Evolutionary conservation across 2,888 invertebrate genomes (phyloP), one percentile per base, ranked within the genome.

Genomic region (Laspeyria flexula): DNA sequence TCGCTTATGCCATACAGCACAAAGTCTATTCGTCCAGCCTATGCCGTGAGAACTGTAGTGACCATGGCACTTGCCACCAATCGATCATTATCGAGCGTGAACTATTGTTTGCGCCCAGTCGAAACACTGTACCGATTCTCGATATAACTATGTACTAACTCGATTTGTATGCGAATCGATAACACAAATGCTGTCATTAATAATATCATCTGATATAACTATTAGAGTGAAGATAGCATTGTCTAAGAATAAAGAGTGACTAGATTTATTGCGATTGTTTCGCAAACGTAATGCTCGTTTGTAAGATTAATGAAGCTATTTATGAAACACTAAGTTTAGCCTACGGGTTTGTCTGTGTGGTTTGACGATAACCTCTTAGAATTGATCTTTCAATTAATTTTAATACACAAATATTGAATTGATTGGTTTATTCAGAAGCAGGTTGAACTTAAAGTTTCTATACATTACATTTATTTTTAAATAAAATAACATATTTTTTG

Each of bases 31-130:
- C 39, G 59, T 56, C 55, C 44, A 38, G 44, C 33, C 43, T 60
- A 52, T 60, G 60, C 60, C 81, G 81, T 81, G 81, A 81, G 81
- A 81, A 81, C 69, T 48, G 45, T 51, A 73, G 68, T 71, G 79
- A 75, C 79, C 81, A 48, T 80, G 78, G 78, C 79, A 79, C 79
- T 78, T 73, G 75, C 73, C 74, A 67, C 71, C 60, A 59, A 50
- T 61, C 55, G 55, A 61, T 70, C 67, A 75, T 78, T 76, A 77
- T 71, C 65, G 60, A 66, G 61, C 65, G 75, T 78, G 71, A 66
- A 71, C 73, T 73, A 79, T 77, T 79, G 79, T 77, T 41, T 42
- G 45, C 25, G 31, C 37, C 33, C 41, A 37, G 16, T 45, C 29
- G 25, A 49, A 49, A 51, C 34, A 33, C n/a, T 35, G 45, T 41